A percentile compares a stretch with the other conserved stretches of the same genome.
Conservation (phyloP, 2,797 vertebrate genomes). For the Huso huso region DNA sequence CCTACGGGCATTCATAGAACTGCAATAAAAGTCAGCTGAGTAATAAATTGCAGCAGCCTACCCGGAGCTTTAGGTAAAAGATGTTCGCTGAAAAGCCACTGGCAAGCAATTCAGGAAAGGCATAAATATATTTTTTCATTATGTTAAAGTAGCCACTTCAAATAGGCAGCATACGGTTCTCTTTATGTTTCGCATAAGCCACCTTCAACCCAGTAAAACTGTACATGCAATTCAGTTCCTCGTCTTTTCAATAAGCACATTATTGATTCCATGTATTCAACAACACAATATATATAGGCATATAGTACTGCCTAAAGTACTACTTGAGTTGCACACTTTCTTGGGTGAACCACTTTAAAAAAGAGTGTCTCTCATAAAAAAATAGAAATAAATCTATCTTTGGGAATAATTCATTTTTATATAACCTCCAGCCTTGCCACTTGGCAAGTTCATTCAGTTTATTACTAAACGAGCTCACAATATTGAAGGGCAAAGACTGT, state of each 20-base stretch:
- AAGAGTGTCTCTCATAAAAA: too few species aligned
- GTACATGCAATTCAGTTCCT: too few species aligned
- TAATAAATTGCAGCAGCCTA: constrained; percentile 33
- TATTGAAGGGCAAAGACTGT: constrained; percentile 31
- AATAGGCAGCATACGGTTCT: neutral
- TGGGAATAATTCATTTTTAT: too few species aligned
- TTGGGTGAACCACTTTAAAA: too few species aligned
- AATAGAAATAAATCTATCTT: too few species aligned
- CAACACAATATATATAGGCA: too few species aligned
- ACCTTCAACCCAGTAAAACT: too few species aligned
- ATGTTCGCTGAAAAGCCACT: constrained; percentile 22
- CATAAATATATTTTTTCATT: constrained; percentile 17
- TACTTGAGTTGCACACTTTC: too few species aligned
- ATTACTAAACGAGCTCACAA: constrained; percentile 45
- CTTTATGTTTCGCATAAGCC: neutral
- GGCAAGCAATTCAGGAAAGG: constrained; percentile 10
- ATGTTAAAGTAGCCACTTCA: constrained; percentile 3
- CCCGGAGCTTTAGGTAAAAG: constrained; percentile 26
- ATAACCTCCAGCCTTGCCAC: constrained; percentile 31
- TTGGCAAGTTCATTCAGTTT: constrained; percentile 54
- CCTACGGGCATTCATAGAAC: constrained; percentile 24
- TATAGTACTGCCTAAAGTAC: too few species aligned
- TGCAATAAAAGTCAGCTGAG: constrained; percentile 35
- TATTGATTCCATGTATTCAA: too few species aligned
- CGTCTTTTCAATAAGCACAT: too few species aligned